Evolutionary conservation across 1,140 invertebrate species (phyloP), one percentile per base, ranked within the genome.

Genomic region (Diorhabda elongata): DNA sequence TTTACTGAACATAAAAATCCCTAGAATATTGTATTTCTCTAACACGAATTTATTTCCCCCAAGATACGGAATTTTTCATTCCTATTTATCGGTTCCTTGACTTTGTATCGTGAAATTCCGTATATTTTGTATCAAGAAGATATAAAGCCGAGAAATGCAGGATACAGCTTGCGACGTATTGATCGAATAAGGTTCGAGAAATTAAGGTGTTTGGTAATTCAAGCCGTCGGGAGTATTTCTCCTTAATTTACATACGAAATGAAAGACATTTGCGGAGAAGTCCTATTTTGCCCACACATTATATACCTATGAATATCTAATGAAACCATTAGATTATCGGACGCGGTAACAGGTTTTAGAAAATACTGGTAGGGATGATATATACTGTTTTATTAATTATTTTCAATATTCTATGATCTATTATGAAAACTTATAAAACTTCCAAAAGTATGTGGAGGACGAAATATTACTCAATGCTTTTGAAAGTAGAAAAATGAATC

Each of bases 201-300:
- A 52, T 52, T 52, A 52, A 52, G 47, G 47, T 52, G 47, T 52
- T 52, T 52, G 47, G 47, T 52, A n/a, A 52, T 52, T 52, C 47
- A n/a, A 52, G 47, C n/a, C n/a, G 47, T 52, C 47, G 47, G 47
- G 47, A 52, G n/a, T 52, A n/a, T 52, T 52, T n/a, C 6, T 6
- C 47, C 47, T 52, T 52, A 52, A 52, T 52, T 52, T 52, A 52
- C 47, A 52, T 52, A 52, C 6, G 47, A 52, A 52, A 52, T 52
- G 47, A 52, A 52, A 52, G 47, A 52, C 47, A 4, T 3, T 8
- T 6, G n/a, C 6, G 47, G 47, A 52, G 47, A 52, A 52, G 6
- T 52, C n/a, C 26, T 52, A 6, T 2, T 3, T 8, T 52, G 47
- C 47, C 47, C 47, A 52, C 47, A 52, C n/a, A 52, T 52, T 52